These are phyloP conservation scores for Penaeus chinensis DNA, from an alignment of 1,140 invertebrate species.

Conservation along the genomic window DNA sequence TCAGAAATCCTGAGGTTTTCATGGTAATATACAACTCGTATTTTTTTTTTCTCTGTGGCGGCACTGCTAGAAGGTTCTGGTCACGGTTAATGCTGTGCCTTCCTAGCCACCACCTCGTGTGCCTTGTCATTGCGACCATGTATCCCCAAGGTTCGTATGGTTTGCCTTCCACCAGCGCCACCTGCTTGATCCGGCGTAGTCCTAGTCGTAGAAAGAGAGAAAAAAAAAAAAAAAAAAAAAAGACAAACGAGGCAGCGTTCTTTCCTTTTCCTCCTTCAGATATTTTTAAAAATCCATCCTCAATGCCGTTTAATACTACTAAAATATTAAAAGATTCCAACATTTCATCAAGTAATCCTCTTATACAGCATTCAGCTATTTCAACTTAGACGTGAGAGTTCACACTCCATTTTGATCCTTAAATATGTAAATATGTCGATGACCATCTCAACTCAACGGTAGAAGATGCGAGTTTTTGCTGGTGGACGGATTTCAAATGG, in stretches of 20 bases:
- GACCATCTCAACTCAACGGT: not conserved
- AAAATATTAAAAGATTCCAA: not conserved
- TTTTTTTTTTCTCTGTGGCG: slow-evolving; percentile 49
- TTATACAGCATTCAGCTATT: not conserved
- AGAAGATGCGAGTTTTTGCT: slow-evolving; percentile 12
- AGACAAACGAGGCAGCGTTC: not conserved
- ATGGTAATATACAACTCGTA: not conserved
- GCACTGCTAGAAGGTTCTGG: slow-evolving; percentile 61
- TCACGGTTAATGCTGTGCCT: slow-evolving; percentile 59
- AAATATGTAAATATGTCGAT: slow-evolving; percentile 10
- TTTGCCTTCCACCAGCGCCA: slow-evolving; percentile 56
- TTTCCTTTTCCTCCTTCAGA: not conserved
- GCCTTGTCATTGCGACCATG: slow-evolving; percentile 57
- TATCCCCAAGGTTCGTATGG: slow-evolving; percentile 58
- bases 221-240: not conserved
- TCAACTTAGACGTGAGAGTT: too few species aligned
- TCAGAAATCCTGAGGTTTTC: slow-evolving; percentile 39
- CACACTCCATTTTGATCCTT: not conserved
- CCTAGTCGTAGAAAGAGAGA: slow-evolving; percentile 11
- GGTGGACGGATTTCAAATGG: slow-evolving; percentile 56
- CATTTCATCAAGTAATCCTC: not conserved
- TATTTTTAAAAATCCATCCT: not conserved
- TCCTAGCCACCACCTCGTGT: slow-evolving; percentile 60
- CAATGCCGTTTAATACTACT: not conserved
- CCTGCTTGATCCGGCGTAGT: slow-evolving; percentile 45